Evolutionary conservation across 2,888 invertebrate genomes (phyloP).

Genomic region (Mesochorus sp.): DNA sequence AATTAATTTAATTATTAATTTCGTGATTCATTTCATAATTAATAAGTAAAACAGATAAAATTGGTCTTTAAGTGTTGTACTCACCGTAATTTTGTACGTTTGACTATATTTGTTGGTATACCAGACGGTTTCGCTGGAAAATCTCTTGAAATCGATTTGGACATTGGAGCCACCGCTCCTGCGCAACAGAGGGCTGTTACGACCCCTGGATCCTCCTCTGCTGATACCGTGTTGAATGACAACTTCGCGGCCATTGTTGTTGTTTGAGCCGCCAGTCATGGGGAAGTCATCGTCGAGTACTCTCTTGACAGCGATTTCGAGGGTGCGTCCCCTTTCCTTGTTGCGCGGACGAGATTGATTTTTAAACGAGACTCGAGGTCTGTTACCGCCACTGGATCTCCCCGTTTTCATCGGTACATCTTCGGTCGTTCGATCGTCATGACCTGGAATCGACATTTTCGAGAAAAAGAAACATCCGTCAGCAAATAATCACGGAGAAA

Average conservation of each 20-base stretch:
- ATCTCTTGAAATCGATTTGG: constrained; percentile 48
- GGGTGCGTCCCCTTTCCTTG: constrained; percentile 42
- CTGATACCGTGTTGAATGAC: constrained; percentile 65
- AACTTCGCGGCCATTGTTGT: constrained; percentile 70
- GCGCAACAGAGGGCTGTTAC: constrained; percentile 73
- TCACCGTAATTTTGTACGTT: constrained; percentile 86
- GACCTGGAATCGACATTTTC: constrained; percentile 63
- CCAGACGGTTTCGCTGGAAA: constrained; percentile 84
- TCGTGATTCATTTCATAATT: neutral
- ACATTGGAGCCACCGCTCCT: constrained; percentile 63
- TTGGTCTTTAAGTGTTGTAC: constrained; percentile 54
- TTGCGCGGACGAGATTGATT: constrained; percentile 64
- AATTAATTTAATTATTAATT: no score
- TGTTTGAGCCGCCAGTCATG: constrained; percentile 71
- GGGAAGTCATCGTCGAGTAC: constrained; percentile 74
- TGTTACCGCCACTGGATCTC: constrained; percentile 50
- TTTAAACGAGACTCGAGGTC: constrained; percentile 76
- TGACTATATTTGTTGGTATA: constrained; percentile 28
- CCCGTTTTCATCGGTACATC: constrained; percentile 55
- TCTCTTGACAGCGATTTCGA: constrained; percentile 61
- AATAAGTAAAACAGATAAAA: neutral
- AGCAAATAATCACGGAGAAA: neutral
- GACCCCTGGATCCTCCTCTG: constrained; percentile 66
- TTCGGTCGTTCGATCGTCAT: constrained; percentile 71
- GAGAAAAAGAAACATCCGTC: neutral